Evolutionary conservation across 35 echinoderm and acorn worm genomes (phyloP).

Genomic region (Heliocidaris erythrogramma): DNA sequence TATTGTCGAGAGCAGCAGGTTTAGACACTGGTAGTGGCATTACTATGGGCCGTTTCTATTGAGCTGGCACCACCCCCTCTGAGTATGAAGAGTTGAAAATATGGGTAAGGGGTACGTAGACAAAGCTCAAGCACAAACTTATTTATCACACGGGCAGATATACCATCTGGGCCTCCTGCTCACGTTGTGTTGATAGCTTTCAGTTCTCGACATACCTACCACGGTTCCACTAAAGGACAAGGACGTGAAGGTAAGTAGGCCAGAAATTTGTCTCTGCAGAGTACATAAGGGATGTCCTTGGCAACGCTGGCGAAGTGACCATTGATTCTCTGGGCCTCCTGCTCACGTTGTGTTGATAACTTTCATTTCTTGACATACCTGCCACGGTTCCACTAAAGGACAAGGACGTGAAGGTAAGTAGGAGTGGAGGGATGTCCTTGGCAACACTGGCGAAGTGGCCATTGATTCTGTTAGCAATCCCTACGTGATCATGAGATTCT

Average conservation of each 20-base stretch:
- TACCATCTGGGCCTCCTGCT: background rate
- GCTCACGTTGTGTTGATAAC: background rate
- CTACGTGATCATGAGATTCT: background rate
- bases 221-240: background rate
- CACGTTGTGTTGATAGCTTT: background rate
- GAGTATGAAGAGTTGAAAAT: background rate
- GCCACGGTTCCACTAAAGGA: background rate
- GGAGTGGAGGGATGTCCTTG: background rate
- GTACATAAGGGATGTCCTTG: background rate
- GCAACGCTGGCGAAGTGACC: background rate
- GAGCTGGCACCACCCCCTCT: background rate
- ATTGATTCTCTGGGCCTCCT: background rate
- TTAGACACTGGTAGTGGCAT: background rate
- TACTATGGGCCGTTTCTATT: background rate
- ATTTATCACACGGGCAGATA: background rate
- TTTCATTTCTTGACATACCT: background rate
- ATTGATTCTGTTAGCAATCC: background rate
- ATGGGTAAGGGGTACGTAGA: background rate
- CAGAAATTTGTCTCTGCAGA: background rate
- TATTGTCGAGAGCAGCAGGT: background rate
- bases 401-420: background rate
- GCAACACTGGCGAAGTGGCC: background rate
- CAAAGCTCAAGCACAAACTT: background rate
- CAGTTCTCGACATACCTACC: background rate
- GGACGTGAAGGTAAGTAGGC: background rate